Evolutionary conservation across 2,113 vertebrate species (phyloP).

Genomic region (Pantherophis guttatus): DNA sequence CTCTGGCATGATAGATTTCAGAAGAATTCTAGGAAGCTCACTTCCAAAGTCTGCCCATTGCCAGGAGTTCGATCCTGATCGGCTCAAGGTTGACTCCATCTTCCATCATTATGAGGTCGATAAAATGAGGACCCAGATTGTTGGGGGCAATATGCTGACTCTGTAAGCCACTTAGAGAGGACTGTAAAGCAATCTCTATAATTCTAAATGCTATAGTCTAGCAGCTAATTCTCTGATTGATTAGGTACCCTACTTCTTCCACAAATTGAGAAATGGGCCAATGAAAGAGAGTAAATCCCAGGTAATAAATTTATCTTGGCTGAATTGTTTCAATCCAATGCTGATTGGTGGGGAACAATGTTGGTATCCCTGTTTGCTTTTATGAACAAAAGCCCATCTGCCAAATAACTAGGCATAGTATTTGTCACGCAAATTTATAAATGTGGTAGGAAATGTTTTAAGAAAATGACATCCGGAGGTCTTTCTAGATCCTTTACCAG

Average conservation of each 20-base stretch:
- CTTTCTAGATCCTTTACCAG: not conserved
- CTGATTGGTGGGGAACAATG: not conserved
- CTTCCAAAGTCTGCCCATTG: not conserved
- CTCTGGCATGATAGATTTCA: not conserved
- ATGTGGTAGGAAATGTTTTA: not conserved
- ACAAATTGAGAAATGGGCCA: not conserved
- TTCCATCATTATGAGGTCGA: not conserved
- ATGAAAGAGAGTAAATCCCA: not conserved
- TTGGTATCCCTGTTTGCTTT: not conserved
- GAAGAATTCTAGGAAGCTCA: not conserved
- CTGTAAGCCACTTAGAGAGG: not conserved
- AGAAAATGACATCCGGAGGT: not conserved
- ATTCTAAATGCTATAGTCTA: not conserved
- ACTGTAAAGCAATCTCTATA: not conserved
- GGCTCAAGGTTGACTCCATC: not conserved
- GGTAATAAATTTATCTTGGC: not conserved
- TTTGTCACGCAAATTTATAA: not conserved
- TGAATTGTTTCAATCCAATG: not conserved
- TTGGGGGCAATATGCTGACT: not conserved
- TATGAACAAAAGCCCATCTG: not conserved
- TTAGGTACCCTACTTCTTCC: not conserved
- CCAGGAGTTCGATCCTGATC: not conserved
- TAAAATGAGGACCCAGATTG: not conserved
- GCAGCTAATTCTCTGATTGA: not conserved
- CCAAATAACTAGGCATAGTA: not conserved